Evolutionary conservation across 1,140 invertebrate species (phyloP).

Genomic region (Babylonia areolata): DNA sequence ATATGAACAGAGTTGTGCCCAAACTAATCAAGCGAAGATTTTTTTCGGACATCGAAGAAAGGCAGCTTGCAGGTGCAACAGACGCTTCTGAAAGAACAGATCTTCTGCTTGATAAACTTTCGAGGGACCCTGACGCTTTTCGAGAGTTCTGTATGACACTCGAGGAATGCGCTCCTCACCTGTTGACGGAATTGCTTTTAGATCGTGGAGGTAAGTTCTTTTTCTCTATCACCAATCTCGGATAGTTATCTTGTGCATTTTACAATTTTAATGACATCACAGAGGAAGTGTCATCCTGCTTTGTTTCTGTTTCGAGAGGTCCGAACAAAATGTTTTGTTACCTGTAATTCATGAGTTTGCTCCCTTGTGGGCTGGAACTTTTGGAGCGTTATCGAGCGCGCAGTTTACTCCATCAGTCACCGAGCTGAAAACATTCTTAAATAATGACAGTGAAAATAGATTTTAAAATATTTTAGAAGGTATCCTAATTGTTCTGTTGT

Average conservation of each 20-base stretch:
- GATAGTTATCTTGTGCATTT: neutral
- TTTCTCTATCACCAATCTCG: neutral
- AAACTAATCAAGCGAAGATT: conserved; percentile 55
- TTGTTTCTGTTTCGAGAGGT: neutral
- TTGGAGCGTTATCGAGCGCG: neutral
- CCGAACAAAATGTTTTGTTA: neutral
- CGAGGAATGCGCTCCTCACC: conserved; percentile 54
- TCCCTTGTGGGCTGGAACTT: neutral
- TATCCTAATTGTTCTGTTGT: too few species aligned
- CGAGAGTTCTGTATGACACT: conserved; percentile 62
- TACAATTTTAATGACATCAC: neutral
- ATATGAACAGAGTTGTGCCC: conserved; percentile 61
- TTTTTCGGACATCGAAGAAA: conserved; percentile 57
- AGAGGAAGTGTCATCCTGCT: neutral
- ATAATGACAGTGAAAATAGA: too few species aligned
- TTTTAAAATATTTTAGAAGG: too few species aligned
- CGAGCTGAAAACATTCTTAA: too few species aligned
- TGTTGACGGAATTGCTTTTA: conserved; percentile 63
- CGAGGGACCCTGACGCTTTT: conserved; percentile 58
- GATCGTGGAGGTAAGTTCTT: conserved; percentile 42
- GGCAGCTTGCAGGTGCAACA: conserved; percentile 44
- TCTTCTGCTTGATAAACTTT: conserved; percentile 61
- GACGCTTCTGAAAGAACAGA: conserved; percentile 53
- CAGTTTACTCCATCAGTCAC: too few species aligned
- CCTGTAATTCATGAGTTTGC: neutral